Conservation (phyloP, 2,113 vertebrate species). For the Tonatia bakeri region DNA sequence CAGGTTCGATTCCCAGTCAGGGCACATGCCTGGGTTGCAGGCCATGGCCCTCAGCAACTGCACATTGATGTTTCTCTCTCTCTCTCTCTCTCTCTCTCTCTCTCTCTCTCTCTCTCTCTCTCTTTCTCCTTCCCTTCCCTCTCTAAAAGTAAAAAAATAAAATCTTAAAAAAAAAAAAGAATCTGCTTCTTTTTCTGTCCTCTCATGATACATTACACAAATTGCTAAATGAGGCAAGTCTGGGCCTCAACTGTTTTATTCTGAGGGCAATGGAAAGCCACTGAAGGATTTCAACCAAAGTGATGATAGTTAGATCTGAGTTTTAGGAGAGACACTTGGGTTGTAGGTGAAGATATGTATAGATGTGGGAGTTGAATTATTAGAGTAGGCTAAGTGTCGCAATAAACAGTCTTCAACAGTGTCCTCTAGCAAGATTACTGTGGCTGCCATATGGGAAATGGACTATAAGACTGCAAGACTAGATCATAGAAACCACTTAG, state of each 20-base stretch:
- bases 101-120: too few relatives aligned
- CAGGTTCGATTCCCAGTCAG: too few relatives aligned
- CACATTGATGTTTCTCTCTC: too few relatives aligned
- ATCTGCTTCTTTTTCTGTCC: not conserved
- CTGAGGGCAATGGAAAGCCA: not conserved
- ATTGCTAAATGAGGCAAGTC: not conserved
- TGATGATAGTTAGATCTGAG: not conserved
- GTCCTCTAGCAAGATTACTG: not conserved
- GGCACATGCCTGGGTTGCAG: too few relatives aligned
- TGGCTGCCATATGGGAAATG: not conserved
- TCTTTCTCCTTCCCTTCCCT: too few relatives aligned
- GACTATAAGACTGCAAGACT: not conserved
- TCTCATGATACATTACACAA: not conserved
- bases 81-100: too few relatives aligned
- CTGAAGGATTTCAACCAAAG: not conserved
- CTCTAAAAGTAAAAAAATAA: too few relatives aligned
- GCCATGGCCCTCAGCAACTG: too few relatives aligned
- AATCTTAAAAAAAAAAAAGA: not conserved
- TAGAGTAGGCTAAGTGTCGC: not conserved
- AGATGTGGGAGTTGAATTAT: not conserved
- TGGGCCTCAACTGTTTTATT: not conserved
- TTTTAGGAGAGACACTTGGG: not conserved
- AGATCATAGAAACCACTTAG: not conserved
- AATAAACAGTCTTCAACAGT: not conserved
- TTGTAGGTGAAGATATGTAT: not conserved